Evolutionary conservation across 2,888 invertebrate genomes (phyloP).

Genomic region (Meiosimyza platycephala): DNA sequence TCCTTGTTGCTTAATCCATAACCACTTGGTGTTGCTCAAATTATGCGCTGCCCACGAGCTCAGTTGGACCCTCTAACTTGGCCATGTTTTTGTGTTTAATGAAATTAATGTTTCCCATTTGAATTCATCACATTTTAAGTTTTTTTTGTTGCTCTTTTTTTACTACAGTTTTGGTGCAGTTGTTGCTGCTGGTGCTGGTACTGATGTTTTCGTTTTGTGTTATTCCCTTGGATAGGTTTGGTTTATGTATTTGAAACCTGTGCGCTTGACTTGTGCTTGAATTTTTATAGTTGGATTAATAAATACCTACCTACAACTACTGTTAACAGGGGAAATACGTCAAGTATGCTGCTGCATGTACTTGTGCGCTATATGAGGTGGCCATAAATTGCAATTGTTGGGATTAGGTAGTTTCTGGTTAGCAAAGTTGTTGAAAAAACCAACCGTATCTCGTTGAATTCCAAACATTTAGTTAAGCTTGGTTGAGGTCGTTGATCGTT

Average conservation of each 20-base stretch:
- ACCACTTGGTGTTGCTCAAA: too few relatives aligned
- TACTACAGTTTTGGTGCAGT: background rate
- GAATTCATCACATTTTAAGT: conserved; percentile 21
- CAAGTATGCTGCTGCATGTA: background rate
- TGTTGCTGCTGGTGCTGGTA: background rate
- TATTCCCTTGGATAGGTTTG: conserved; percentile 1
- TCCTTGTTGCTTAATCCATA: too few relatives aligned
- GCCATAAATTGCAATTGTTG: background rate
- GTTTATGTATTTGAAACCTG: conserved; percentile 37
- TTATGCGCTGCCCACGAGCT: too few relatives aligned
- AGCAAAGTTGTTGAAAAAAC: too few relatives aligned
- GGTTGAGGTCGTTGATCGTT: background rate
- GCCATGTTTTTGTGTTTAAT: conserved; percentile 25
- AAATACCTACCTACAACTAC: conserved; percentile 39
- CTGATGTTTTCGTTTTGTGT: conserved; percentile 4
- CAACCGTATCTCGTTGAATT: too few relatives aligned
- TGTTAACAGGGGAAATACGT: background rate
- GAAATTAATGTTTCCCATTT: conserved; percentile 30
- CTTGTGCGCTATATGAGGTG: background rate
- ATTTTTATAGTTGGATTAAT: conserved; percentile 49
- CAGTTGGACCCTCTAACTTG: background rate
- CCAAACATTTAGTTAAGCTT: too few relatives aligned
- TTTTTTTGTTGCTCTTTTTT: background rate
- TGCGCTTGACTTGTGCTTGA: conserved; percentile 42
- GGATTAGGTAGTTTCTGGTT: too few relatives aligned